A percentile compares a stretch with the other conserved stretches of the same genome.
These are phyloP conservation scores for Frankliniella fusca DNA, from an alignment of 2,888 invertebrate genomes.

Conservation along the genomic window DNA sequence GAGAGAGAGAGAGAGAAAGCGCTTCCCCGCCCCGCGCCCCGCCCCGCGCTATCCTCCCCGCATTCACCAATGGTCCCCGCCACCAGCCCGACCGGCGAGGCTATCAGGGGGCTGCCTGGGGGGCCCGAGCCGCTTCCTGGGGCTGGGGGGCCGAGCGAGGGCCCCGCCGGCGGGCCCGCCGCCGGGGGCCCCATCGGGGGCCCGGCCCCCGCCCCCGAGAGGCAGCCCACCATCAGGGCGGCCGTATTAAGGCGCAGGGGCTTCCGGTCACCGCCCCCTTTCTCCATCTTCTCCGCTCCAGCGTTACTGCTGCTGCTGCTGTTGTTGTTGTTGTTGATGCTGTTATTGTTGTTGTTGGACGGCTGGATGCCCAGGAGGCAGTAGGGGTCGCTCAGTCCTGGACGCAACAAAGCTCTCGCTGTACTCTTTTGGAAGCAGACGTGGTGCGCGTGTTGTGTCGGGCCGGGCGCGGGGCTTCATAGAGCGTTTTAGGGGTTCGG, in stretches of 20 bases:
- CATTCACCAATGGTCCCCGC: slow-evolving; percentile 42
- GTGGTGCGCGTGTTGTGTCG: no score
- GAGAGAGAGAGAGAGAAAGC: no score
- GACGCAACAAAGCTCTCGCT: slow-evolving; percentile 30
- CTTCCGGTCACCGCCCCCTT: slow-evolving; percentile 5
- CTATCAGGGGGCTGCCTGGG: slow-evolving; percentile 39
- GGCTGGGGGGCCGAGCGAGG: slow-evolving; percentile 27
- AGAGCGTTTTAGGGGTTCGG: no score
- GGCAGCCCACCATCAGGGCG: slow-evolving; percentile 8
- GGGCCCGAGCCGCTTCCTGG: slow-evolving; percentile 30
- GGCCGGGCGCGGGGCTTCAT: no score
- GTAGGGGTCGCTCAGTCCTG: slow-evolving; percentile 60
- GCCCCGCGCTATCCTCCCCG: neutral
- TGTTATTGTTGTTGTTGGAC: slow-evolving; percentile 27
- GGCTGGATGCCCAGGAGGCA: slow-evolving; percentile 57
- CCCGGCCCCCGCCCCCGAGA: slow-evolving; percentile 20
- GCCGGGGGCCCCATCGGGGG: slow-evolving; percentile 14
- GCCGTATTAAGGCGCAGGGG: neutral
- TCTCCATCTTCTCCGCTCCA: neutral
- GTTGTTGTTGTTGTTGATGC: slow-evolving; percentile 32
- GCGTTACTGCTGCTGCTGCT: slow-evolving; percentile 24
- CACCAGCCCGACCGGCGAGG: slow-evolving; percentile 42
- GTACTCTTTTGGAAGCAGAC: neutral
- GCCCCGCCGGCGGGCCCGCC: neutral
- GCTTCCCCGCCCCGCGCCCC: no score